Evolutionary conservation across 2,888 invertebrate genomes (phyloP), one percentile per base, ranked within the genome.

Genomic region (Pheosia gnoma): DNA sequence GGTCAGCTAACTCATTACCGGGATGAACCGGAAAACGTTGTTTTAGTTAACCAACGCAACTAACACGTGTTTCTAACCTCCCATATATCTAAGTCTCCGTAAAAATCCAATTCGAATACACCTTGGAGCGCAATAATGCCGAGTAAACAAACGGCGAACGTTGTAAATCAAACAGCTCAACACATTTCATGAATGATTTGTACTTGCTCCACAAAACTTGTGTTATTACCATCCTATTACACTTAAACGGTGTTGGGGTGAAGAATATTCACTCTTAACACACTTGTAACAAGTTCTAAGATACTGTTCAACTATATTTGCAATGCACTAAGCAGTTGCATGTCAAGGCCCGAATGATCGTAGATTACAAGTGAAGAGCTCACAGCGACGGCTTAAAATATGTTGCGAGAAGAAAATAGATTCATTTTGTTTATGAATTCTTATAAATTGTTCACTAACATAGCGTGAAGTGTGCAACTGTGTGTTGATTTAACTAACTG

Each of bases 131-230:
- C 75, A 78, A 80, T 77, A 80, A 71, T 70, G 64, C 55, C 55
- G 59, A 65, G 75, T 78, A 83, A 85, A 83, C 79, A 83, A 68
- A 77, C 67, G 60, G 66, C 71, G 66, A 63, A 69, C 65, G 73
- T 74, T 79, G 80, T 85, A 84, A 86, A 84, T 85, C 81, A 81
- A 74, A 76, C 70, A 76, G 71, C 75, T 78, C 81, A 81, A 83
- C 81, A 84, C 80, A 82, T 82, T 84, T 83, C 86, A 83, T 84
- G 84, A 85, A 86, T 86, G 87, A 88, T 88, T 88, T 87, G 87
- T 88, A 85, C 82, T 83, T 80, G 84, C 71, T 77, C 80, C 80
- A 83, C 81, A 83, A 83, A 80, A 72, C 77, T 70, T 68, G 59
- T 59, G 70, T 80, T 75, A 72, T 75, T 66, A 75, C 75, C 62